Conservation (phyloP, 2,113 vertebrate genomes). For the Galemys pyrenaicus region DNA sequence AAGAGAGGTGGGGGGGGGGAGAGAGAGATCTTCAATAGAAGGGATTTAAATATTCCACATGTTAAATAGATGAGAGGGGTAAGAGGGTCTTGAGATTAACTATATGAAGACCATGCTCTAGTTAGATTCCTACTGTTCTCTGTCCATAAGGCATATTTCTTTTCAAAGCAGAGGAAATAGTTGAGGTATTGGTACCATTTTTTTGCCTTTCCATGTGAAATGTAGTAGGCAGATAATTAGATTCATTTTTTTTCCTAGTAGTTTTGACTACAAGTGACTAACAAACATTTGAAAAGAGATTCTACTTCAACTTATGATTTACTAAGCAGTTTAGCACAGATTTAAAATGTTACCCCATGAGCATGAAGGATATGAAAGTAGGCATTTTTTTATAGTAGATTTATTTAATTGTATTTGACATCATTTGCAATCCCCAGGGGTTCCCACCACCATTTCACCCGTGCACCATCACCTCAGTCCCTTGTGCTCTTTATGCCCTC, state of each 20-base stretch:
- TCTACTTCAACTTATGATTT: conserved; percentile 33
- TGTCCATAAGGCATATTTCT: background rate
- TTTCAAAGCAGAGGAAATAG: background rate
- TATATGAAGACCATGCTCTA: background rate
- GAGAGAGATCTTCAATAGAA: background rate
- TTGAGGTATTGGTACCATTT: background rate
- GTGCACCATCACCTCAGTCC: no score
- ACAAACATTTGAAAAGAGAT: conserved; percentile 4
- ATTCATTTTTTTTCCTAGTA: background rate
- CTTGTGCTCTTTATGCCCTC: no score
- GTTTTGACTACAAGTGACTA: conserved; percentile 29
- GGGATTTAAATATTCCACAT: background rate
- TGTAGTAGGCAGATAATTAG: background rate
- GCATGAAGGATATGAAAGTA: background rate
- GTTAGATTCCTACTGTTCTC: background rate
- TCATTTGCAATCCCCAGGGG: no score
- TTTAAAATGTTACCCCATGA: background rate
- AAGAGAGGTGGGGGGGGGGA: background rate
- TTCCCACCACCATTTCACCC: no score
- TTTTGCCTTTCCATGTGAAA: background rate
- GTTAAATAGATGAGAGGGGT: background rate
- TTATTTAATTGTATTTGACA: no score
- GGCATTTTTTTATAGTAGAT: conserved; percentile 2
- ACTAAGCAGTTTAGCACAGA: conserved; percentile 8
- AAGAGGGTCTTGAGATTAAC: background rate